These are phyloP conservation scores for Phocoena sinus DNA, from an alignment of 2,113 vertebrate species.

Conservation along the genomic window DNA sequence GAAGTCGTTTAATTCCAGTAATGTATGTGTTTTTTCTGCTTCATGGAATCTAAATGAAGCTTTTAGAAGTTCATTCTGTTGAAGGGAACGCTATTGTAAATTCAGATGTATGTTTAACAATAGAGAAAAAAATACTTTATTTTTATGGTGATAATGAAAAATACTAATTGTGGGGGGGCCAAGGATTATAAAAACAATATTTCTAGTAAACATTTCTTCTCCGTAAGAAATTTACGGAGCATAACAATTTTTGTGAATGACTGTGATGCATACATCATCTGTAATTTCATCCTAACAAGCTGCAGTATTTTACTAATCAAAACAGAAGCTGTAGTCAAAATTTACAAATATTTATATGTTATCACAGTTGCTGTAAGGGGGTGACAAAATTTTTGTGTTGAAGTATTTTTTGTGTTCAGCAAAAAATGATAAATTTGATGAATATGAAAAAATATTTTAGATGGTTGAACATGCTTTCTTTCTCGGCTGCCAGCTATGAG, in stretches of 20 bases:
- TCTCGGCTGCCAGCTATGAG: neutral
- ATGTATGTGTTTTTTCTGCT: neutral
- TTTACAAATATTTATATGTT: neutral
- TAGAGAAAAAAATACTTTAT: conserved; percentile 4
- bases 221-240: neutral
- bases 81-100: neutral
- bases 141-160: neutral
- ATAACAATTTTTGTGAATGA: neutral
- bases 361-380: neutral
- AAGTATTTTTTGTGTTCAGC: neutral
- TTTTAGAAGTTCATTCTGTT: neutral
- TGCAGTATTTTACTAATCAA: conserved; percentile 19
- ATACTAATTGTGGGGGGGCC: neutral
- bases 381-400: neutral
- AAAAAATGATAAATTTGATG: neutral
- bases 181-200: neutral
- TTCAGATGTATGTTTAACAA: neutral
- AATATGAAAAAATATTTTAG: neutral
- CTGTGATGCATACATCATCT: neutral
- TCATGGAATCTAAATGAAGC: neutral
- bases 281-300: neutral
- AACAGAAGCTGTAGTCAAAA: neutral
- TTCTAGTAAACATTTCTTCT: neutral
- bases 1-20: neutral
- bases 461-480: neutral